Base-by-base conservation (phyloP, 1,140 invertebrate genomes). In the Mactra quadrangularis region DNA sequence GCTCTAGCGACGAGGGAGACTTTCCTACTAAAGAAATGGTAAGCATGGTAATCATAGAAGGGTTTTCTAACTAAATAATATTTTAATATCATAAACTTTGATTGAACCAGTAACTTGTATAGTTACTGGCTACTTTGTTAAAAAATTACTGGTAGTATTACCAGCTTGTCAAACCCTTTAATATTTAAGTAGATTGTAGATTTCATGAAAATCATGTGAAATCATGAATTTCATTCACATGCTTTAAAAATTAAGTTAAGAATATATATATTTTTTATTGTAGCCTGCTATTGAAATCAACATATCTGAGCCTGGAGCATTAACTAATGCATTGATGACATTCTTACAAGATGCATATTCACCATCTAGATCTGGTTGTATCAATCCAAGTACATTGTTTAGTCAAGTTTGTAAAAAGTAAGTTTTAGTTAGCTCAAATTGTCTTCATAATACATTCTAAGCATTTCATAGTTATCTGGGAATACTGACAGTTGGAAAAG, bases 351-450 rank as follows among this genome's bases (percentile, higher is more conserved):
- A 96, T 86, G 93, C 97, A 87, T 95, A 96, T 92, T 85, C 89
- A n/a, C 68, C 88, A 41, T 86, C 88, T 22, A 90, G 86, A 64
- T 86, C 87, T 33, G 86, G 86, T 53, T 87, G 83, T 45, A 90
- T 96, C 85, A 96, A 94, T 53, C 97, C 97, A 1, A 93, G 94
- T 41, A 94, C 95, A 74, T 94, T 98, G 22, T 95, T 98, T 59
- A 94, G 95, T 47, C 95, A 95, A 83, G 94, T 98, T n/a, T 96
- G 95, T 77, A 94, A 95, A 89, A 97, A 96, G 90, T 93, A 87
- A 88, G 89, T 85, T 11, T 0, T 27, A 50, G 13, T 66, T 74
- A 57, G 55, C 19, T 47, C 9, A 47, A 11, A 11, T 47, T 11
- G 45, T 47, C 9, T 11, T 47, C 9, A 11, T 11, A 22, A 55